phyloP scores from a whole-genome alignment of 2,797 vertebrate genomes.

The Myotis myotis region DNA sequence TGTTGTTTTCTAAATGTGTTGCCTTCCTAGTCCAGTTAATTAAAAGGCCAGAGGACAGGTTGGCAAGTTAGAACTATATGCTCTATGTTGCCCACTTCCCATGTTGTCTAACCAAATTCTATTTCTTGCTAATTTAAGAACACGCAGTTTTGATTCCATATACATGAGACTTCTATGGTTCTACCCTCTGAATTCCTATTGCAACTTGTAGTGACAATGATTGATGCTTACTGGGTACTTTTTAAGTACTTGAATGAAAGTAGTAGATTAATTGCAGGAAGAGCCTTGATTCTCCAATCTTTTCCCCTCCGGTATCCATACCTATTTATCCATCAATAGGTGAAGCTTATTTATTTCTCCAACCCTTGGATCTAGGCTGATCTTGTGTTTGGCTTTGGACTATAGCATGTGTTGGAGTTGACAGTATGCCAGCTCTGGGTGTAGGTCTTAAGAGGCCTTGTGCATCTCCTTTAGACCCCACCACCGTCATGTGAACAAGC shows the following conservation, averaged over 20 bases:
- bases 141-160: not conserved
- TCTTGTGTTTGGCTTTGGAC: not conserved
- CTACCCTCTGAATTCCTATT: not conserved
- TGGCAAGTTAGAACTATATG: not conserved
- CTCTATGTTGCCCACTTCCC: not conserved
- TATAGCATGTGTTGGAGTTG: not conserved
- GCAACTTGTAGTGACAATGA: not conserved
- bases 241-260: not conserved
- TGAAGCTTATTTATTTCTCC: not conserved
- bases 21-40: not conserved
- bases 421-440: not conserved
- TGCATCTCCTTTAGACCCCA: not conserved
- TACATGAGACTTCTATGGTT: not conserved
- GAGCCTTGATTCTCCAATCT: not conserved
- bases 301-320: not conserved
- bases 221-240: not conserved
- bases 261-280: not conserved
- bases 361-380: not conserved
- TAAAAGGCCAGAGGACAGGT: not conserved
- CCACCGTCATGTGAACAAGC: not conserved
- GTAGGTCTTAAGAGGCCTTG: not conserved
- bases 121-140: not conserved
- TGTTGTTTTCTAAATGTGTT: not conserved
- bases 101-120: not conserved
- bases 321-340: not conserved